Base-by-base conservation (phyloP, 2,113 vertebrate genomes). In the Psilopsiagon aurifrons region DNA sequence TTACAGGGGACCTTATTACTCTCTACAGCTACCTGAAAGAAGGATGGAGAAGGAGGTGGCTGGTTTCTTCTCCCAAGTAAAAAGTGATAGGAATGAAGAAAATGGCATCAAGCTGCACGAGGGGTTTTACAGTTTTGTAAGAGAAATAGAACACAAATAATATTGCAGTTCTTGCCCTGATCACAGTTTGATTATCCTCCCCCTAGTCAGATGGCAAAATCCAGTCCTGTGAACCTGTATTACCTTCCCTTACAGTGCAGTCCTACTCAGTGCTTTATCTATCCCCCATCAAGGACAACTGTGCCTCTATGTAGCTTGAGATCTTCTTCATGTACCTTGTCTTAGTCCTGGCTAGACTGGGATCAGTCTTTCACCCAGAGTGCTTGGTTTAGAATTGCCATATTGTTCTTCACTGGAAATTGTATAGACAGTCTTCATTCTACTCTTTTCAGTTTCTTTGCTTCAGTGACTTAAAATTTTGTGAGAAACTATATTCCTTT, bases 221-320 rank as follows among this genome's bases (percentile, higher is more conserved):
- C 33, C 70, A 52, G 27, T 18, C 17, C 44, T 0, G 0, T 43
- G 76, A 70, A 68, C 18, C 10, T 44, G 44, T 33, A n/a, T 59
- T n/a, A 17, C 22, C 10, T 63, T 62, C 13, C 22, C 4, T 62
- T 31, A 18, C 6, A 37, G 24, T 10, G 28, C 7, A 47, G 9
- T 49, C 29, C 17, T 23, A 2, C 24, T 52, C 41, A 6, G 4
- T 9, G 10, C 17, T 55, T 59, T 71, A 12, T 22, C 47, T 37
- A 4, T 11, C 31, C 0, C 0, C 31, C 37, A 54, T 3, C 0
- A 0, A 51, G 27, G 3, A 10, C 5, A n/a, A 41, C 17, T 27
- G 10, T 49, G 66, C 17, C 18, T 1, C 6, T 13, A 17, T 11
- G 15, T 3, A 44, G 23, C 12, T n/a, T 77, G 41, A 77, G 5